Evolutionary conservation across 2,888 invertebrate species (phyloP).

Genomic region (Ellobium chinense): DNA sequence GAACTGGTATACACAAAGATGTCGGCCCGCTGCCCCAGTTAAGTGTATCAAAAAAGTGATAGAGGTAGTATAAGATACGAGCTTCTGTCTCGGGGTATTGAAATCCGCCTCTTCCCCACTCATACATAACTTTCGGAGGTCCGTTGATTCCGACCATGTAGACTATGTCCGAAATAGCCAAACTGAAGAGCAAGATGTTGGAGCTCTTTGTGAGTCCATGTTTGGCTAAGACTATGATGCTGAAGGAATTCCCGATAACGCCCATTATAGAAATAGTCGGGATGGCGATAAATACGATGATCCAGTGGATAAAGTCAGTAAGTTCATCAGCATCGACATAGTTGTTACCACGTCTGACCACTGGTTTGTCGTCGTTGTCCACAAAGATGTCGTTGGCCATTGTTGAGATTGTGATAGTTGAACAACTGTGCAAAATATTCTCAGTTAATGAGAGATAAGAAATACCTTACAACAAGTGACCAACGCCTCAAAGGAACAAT

Average conservation of each 20-base stretch:
- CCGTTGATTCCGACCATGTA: slow-evolving; percentile 30
- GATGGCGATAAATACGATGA: slow-evolving; percentile 10
- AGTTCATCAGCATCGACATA: not conserved
- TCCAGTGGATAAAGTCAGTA: slow-evolving; percentile 28
- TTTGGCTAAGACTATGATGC: slow-evolving; percentile 14
- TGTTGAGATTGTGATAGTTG: too few species aligned
- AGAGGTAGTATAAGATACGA: slow-evolving; percentile 12
- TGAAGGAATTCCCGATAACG: slow-evolving; percentile 5
- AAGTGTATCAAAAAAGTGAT: slow-evolving; percentile 33
- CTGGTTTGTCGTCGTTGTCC: too few species aligned
- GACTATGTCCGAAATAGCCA: slow-evolving; percentile 23
- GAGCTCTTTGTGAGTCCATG: slow-evolving; percentile 30
- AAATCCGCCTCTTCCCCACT: slow-evolving; percentile 26
- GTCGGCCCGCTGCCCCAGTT: slow-evolving; percentile 32
- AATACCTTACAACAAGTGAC: too few species aligned
- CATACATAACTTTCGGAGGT: slow-evolving; percentile 27
- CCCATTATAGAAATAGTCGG: slow-evolving; percentile 19
- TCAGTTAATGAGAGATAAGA: too few species aligned
- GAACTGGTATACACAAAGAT: slow-evolving; percentile 19
- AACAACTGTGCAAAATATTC: too few species aligned
- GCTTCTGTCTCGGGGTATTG: slow-evolving; percentile 3
- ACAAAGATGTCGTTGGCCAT: too few species aligned
- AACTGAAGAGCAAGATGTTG: slow-evolving; percentile 11
- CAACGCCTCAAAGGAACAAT: too few species aligned
- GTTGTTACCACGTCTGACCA: not conserved